These are phyloP conservation scores for Psylliodes chrysocephalus DNA, from an alignment of 2,888 invertebrate species.

Conservation along the genomic window DNA sequence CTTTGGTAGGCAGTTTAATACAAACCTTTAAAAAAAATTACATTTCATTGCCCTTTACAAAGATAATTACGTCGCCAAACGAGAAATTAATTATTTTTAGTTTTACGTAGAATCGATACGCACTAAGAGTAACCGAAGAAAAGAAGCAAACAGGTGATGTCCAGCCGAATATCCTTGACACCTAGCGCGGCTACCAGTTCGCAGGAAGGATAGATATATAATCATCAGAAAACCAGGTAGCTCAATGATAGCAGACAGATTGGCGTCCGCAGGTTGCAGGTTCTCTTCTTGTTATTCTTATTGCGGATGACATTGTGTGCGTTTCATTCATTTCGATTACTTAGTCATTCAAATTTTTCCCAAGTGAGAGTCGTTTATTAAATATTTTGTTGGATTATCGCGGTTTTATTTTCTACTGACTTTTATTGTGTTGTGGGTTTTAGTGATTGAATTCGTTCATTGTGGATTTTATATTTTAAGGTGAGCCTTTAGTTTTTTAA, in stretches of 20 bases:
- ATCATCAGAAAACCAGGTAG: conserved; percentile 50
- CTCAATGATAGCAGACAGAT: conserved; percentile 48
- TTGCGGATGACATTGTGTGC: conserved; percentile 14
- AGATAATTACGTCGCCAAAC: background rate
- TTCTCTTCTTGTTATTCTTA: conserved; percentile 5
- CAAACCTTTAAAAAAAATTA: too few species aligned
- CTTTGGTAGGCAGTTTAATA: too few species aligned
- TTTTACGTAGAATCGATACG: conserved; percentile 5
- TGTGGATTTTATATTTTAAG: background rate
- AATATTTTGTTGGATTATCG: background rate
- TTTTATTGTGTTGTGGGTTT: background rate
- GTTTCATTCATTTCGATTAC: conserved; percentile 31
- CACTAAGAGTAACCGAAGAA: conserved; percentile 12
- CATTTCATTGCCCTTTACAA: too few species aligned
- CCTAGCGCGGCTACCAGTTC: conserved; percentile 42
- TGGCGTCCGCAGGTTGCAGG: conserved; percentile 41
- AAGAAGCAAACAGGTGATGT: conserved; percentile 14
- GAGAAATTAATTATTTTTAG: background rate
- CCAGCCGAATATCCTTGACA: conserved; percentile 39
- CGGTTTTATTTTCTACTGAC: background rate
- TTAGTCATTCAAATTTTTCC: background rate
- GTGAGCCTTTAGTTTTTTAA: background rate
- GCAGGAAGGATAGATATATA: conserved; percentile 53
- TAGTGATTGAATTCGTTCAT: background rate
- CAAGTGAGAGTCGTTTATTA: background rate